Base-by-base conservation (phyloP, 2,888 invertebrate genomes). In the Perithous albicinctus region DNA sequence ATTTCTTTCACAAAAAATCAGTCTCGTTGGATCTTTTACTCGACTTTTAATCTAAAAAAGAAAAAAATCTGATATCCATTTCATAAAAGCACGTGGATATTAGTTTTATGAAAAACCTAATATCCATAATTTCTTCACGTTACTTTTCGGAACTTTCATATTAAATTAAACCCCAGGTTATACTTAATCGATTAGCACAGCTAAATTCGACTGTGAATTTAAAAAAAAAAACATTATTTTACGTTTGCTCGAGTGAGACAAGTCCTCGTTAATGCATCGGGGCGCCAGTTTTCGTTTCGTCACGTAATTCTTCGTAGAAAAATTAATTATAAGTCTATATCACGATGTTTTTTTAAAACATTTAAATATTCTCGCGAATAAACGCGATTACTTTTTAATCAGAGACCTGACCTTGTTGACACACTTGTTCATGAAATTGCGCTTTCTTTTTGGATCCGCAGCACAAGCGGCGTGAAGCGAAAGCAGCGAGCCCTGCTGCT, bases 401-500 rank as follows among this genome's bases (percentile, higher is more conserved):
- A 92, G 88, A 75, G 90, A 91, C 87, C 91, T 90, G 87, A 92
- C 90, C 74, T 92, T 92, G 78, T 91, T 91, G 32, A 91, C 91
- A 72, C 91, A 91, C 75, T 91, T 91, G 94, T 97, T 97, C 95
- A 97, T 96, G 92, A 97, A 97, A 93, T 97, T 97, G 91, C 95
- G 95, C 93, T 95, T 96, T 89, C 95, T 94, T 92, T 96, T 96
- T 7, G 94, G 94, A 88, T 95, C 95, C 70, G 94, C 94, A 78
- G 94, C 94, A 61, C 78, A 75, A 87, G 94, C 94, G 89, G 95
- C 92, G 88, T 94, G 94, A 88, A 95, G 90, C 84, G 95, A 94
- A 80, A 94, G 92, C 83, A 94, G 93, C 79, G 95, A 94, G 87
- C 94, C 94, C 88, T 94, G 87, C 18, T 78, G 82, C 89, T 46